These are phyloP conservation scores for Drosophila neutralis DNA, from an alignment of 2,888 invertebrate genomes.

Conservation along the genomic window DNA sequence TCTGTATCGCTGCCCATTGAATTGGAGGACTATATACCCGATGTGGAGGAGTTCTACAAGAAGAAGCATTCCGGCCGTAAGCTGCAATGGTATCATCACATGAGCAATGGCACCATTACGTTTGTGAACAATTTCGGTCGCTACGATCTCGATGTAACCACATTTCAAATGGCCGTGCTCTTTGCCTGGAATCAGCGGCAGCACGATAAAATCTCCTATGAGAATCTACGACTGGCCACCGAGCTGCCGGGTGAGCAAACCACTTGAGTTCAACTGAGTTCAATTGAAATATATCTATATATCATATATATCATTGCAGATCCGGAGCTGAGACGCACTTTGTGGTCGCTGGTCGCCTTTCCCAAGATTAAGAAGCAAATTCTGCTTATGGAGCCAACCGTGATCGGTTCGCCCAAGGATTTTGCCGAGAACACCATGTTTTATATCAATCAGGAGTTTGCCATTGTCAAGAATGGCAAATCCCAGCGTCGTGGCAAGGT, in stretches of 20 bases:
- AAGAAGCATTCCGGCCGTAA: conserved; percentile 99
- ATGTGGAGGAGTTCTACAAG: conserved; percentile 99
- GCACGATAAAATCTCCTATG: conserved; percentile 96
- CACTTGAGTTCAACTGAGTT: background rate
- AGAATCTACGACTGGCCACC: conserved; percentile 97
- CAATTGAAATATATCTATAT: background rate
- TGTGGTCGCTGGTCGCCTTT: conserved; percentile 98
- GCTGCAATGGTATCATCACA: conserved; percentile 99
- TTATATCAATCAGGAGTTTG: conserved; percentile 99
- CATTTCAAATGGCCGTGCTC: conserved; percentile 99
- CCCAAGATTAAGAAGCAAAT: conserved; percentile 98
- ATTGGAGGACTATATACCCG: conserved; percentile 99
- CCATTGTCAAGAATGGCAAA: conserved; percentile 96
- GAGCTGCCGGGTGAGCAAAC: conserved; percentile 91
- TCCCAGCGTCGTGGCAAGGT: conserved; percentile 96
- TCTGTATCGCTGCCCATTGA: conserved; percentile 98
- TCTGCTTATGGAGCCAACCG: conserved; percentile 90
- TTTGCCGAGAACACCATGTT: conserved; percentile 96
- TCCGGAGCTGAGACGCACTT: conserved; percentile 95
- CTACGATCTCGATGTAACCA: conserved; percentile 99
- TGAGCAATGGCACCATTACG: conserved; percentile 99
- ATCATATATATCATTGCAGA: conserved; percentile 84
- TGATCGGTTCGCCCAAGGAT: conserved; percentile 95
- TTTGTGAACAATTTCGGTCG: conserved; percentile 96
- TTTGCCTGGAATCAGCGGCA: conserved; percentile 99